Conservation (phyloP, 2,888 invertebrate species). For the Epinotia ramella region DNA sequence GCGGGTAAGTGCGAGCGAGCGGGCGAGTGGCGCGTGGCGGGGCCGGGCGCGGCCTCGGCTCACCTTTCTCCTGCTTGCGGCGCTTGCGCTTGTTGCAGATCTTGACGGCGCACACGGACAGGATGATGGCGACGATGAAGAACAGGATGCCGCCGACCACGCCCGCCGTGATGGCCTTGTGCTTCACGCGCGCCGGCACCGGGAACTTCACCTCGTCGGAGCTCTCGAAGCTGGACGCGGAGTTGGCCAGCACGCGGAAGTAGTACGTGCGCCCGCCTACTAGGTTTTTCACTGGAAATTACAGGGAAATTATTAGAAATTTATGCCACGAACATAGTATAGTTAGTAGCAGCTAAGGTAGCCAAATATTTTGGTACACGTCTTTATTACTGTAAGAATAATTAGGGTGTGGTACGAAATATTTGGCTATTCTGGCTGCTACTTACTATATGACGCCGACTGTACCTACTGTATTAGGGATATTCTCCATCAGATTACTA, state of each 20-base stretch:
- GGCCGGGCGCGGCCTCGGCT: constrained; percentile 57
- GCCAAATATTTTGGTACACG: too few species aligned
- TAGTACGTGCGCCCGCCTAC: constrained; percentile 96
- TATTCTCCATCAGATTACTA: not conserved
- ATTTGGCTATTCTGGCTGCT: too few species aligned
- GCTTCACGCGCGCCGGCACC: constrained; percentile 95
- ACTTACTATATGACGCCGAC: too few species aligned
- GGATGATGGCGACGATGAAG: constrained; percentile 98
- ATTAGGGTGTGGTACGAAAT: too few species aligned
- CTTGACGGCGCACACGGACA: constrained; percentile 98
- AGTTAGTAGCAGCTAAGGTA: too few species aligned
- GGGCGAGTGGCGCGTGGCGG: constrained; percentile 47
- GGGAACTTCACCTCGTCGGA: constrained; percentile 95
- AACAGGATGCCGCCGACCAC: constrained; percentile 98
- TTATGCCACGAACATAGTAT: too few species aligned
- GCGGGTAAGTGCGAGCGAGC: constrained; percentile 61
- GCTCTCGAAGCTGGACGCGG: constrained; percentile 93
- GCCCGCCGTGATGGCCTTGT: constrained; percentile 98
- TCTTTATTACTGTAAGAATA: too few species aligned
- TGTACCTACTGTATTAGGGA: too few species aligned
- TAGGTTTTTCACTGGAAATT: constrained; percentile 93
- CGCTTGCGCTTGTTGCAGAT: constrained; percentile 98
- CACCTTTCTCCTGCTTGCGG: constrained; percentile 99
- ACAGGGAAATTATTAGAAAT: constrained; percentile 44
- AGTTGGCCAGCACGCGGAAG: constrained; percentile 96